These are phyloP conservation scores for Lepidurus packardi DNA, from an alignment of 1,140 invertebrate genomes.

Conservation along the genomic window DNA sequence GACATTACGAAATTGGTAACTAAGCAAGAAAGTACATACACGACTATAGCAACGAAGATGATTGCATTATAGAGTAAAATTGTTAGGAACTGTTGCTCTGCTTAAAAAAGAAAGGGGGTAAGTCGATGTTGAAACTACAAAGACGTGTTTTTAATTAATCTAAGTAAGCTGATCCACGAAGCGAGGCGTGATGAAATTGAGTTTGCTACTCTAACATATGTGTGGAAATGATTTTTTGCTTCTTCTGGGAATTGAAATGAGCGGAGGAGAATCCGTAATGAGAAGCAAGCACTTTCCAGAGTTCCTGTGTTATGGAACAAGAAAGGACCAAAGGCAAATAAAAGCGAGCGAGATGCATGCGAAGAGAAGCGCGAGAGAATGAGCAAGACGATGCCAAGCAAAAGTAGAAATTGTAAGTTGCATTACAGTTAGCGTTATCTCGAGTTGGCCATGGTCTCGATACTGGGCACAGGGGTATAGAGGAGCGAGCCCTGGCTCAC, in stretches of 20 bases:
- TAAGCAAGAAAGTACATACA: neutral
- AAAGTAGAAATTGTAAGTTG: too few species aligned
- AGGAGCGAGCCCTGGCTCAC: too few species aligned
- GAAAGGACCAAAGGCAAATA: too few species aligned
- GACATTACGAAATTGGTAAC: too few species aligned
- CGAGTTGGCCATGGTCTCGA: too few species aligned
- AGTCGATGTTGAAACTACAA: neutral
- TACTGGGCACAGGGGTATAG: too few species aligned
- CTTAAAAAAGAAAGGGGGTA: neutral
- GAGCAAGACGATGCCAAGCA: too few species aligned
- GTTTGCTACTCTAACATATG: constrained; percentile 1
- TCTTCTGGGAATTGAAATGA: neutral
- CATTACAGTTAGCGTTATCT: too few species aligned
- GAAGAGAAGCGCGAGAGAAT: too few species aligned
- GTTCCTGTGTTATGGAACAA: too few species aligned
- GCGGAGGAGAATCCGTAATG: neutral
- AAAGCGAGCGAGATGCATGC: too few species aligned
- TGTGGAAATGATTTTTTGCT: neutral
- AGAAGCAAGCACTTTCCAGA: neutral
- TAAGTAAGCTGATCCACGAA: neutral
- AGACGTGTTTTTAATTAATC: constrained; percentile 12
- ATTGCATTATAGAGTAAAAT: constrained; percentile 1
- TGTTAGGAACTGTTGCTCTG: neutral
- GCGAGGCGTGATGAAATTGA: constrained; percentile 21
- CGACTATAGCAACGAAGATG: neutral